phyloP scores from a whole-genome alignment of 35 echinoderm and acorn worm species.

The Amphiura filiformis region DNA sequence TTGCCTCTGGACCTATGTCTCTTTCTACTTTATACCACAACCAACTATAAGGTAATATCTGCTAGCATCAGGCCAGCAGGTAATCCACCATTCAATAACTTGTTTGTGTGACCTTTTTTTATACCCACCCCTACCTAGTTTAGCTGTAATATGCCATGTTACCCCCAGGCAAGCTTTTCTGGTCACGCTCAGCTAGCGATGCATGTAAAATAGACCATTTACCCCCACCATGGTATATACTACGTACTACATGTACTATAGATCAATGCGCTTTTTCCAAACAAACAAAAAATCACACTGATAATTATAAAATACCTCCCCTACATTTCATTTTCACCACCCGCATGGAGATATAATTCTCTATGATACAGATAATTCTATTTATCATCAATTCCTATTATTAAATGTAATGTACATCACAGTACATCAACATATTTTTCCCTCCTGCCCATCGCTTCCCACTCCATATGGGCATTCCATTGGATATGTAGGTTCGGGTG shows the following conservation, averaged over 20 bases:
- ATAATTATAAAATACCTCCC: too few relatives aligned
- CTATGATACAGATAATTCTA: neutral
- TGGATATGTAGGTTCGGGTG: neutral
- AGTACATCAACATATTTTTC: too few relatives aligned
- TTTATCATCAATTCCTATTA: neutral
- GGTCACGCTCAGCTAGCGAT: neutral
- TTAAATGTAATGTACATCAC: neutral
- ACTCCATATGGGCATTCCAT: neutral
- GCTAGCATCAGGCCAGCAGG: neutral
- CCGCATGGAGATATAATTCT: neutral
- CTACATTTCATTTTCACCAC: neutral
- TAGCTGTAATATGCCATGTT: neutral
- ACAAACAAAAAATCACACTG: too few relatives aligned
- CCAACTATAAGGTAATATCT: neutral
- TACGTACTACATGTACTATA: too few relatives aligned
- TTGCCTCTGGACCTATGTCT: neutral
- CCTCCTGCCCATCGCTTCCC: too few relatives aligned
- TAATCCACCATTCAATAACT: slow-evolving; percentile 1
- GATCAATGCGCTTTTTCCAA: too few relatives aligned
- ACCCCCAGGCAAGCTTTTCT: neutral
- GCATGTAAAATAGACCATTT: too few relatives aligned
- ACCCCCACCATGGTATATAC: too few relatives aligned
- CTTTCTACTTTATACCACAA: neutral
- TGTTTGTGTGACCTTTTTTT: neutral
- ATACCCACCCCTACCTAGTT: neutral